These are phyloP conservation scores for Hepsetus odoe DNA, from an alignment of 2,113 vertebrate genomes.

Conservation along the genomic window DNA sequence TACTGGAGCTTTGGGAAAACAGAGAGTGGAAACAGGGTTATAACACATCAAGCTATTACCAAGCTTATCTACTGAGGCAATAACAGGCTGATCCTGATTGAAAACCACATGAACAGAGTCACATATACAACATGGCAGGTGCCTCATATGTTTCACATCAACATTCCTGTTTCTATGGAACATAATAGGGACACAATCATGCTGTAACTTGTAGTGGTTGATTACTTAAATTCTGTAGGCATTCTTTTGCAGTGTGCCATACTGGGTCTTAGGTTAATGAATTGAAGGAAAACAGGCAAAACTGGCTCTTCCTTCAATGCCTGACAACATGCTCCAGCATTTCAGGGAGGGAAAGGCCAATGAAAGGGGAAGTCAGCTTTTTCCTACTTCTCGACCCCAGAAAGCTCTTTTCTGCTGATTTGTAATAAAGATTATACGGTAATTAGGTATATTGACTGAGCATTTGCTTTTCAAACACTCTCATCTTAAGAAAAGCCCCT, in stretches of 20 bases:
- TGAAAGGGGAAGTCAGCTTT: conserved; percentile 32
- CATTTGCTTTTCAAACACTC: too few species aligned
- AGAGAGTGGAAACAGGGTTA: background rate
- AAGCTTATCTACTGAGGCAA: background rate
- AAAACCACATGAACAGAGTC: background rate
- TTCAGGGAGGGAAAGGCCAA: conserved; percentile 50
- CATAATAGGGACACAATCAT: conserved; percentile 48
- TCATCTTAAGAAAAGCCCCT: too few species aligned
- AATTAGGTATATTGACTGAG: background rate
- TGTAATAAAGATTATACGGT: background rate
- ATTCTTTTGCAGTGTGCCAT: conserved; percentile 59
- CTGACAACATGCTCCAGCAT: conserved; percentile 51
- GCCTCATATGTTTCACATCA: conserved; percentile 40
- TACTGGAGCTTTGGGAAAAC: conserved; percentile 81
- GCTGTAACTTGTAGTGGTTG: conserved; percentile 61
- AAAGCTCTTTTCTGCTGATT: background rate
- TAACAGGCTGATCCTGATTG: background rate
- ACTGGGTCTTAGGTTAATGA: conserved; percentile 49
- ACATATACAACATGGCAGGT: conserved; percentile 26
- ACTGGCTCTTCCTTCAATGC: conserved; percentile 62
- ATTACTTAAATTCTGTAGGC: conserved; percentile 55
- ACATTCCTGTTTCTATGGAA: conserved; percentile 55
- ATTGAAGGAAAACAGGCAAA: conserved; percentile 59
- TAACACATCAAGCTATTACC: background rate
- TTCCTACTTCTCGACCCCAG: conserved; percentile 14